A percentile compares a stretch with the other conserved stretches of the same genome.
phyloP scores from a whole-genome alignment of 2,113 vertebrate genomes.

The Cyanoliseus patagonus region DNA sequence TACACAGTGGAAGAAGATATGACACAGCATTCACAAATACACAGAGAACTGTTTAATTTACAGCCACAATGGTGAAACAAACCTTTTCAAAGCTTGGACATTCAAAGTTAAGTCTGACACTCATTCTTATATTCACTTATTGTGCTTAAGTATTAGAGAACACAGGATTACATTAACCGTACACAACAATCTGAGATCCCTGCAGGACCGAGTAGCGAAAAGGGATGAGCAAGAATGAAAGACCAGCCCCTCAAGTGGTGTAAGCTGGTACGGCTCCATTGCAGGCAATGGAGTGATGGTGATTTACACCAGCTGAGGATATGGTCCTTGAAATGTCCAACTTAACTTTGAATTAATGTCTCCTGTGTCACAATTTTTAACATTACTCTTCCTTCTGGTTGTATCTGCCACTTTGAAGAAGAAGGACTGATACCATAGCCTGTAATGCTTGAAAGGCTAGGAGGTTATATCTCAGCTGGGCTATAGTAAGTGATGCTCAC shows the following conservation, averaged over 20 bases:
- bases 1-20: constrained; percentile 56
- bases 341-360: constrained; percentile 66
- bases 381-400: background rate
- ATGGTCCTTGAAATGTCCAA: constrained; percentile 61
- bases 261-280: constrained; percentile 55
- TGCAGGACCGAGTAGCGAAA: constrained; percentile 18
- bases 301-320: constrained; percentile 66
- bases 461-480: background rate
- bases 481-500: background rate
- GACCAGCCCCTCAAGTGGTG: constrained; percentile 69
- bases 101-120: constrained; percentile 73
- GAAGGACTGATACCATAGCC: background rate
- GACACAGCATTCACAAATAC: constrained; percentile 67
- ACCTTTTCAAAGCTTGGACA: constrained; percentile 67
- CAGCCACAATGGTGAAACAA: constrained; percentile 71
- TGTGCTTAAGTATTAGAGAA: constrained; percentile 70
- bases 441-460: background rate
- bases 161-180: constrained; percentile 52
- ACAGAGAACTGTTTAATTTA: constrained; percentile 74
- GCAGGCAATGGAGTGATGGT: background rate
- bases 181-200: constrained; percentile 54
- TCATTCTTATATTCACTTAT: constrained; percentile 67
- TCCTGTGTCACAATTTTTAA: background rate
- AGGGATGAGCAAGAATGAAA: constrained; percentile 61
- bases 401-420: background rate